A percentile compares a stretch with the other conserved stretches of the same genome.
These are phyloP conservation scores for Pangasius macronema DNA, from an alignment of 2,797 vertebrate species.

Conservation along the genomic window DNA sequence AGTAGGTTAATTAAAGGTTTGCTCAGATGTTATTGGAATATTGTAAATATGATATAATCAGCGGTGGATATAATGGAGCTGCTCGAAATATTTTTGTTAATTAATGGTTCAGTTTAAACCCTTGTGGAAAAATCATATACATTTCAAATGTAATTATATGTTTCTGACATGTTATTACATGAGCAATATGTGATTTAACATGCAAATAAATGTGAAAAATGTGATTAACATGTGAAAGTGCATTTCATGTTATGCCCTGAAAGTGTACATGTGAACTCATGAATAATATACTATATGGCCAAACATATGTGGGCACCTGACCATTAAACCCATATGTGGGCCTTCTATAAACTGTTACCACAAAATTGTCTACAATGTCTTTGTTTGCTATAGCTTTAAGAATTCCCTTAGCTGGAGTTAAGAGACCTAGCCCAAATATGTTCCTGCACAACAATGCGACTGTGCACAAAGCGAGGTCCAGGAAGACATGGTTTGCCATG, in stretches of 20 bases:
- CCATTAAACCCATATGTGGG: neutral
- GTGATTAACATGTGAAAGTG: neutral
- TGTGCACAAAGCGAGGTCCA: neutral
- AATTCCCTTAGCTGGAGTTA: neutral
- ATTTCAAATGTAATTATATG: neutral
- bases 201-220: neutral
- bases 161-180: neutral
- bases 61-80: neutral
- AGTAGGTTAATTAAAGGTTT: constrained; percentile 24
- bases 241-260: neutral
- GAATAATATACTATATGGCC: neutral
- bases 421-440: neutral
- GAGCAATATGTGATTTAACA: neutral
- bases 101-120: neutral
- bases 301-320: neutral
- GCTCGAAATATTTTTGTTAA: neutral
- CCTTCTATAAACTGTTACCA: neutral
- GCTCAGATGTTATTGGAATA: constrained; percentile 1
- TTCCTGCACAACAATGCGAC: neutral
- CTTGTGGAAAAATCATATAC: neutral
- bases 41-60: neutral
- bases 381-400: neutral
- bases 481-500: neutral
- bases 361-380: neutral
- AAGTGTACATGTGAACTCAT: neutral